Evolutionary conservation across 1,140 invertebrate genomes (phyloP).

Genomic region (Trachelipus rathkii): DNA sequence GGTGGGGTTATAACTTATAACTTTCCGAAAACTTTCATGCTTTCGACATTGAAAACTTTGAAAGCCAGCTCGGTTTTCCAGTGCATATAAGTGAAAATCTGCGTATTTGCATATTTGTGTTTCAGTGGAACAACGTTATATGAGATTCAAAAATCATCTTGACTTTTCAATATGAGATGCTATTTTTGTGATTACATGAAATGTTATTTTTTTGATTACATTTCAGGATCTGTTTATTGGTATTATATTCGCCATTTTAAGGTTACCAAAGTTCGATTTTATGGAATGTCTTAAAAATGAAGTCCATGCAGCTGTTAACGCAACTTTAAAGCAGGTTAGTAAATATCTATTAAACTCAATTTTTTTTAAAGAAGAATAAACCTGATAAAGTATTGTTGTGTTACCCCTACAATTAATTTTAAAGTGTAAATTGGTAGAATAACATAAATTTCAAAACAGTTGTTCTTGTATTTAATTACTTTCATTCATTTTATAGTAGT

Average conservation of each 20-base stretch:
- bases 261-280: slow-evolving; percentile 80
- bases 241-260: slow-evolving; percentile 80
- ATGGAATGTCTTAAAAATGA: slow-evolving; percentile 74
- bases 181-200: no score
- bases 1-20: no score
- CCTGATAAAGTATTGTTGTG: not conserved
- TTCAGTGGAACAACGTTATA: no score
- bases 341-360: not conserved
- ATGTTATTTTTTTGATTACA: no score
- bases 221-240: slow-evolving; percentile 78
- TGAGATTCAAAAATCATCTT: no score
- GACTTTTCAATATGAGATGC: no score
- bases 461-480: not conserved
- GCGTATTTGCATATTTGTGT: no score
- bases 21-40: no score
- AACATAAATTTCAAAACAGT: not conserved
- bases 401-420: not conserved
- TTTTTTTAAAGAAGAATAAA: not conserved
- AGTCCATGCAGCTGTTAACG: slow-evolving; percentile 79
- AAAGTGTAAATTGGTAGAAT: not conserved
- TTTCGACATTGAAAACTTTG: no score
- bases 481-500: no score
- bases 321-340: slow-evolving; percentile 75
- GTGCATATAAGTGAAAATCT: no score
- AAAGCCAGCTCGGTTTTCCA: no score